Base-by-base conservation (phyloP, 1,140 invertebrate species). In the Drosophila kanapiae region DNA sequence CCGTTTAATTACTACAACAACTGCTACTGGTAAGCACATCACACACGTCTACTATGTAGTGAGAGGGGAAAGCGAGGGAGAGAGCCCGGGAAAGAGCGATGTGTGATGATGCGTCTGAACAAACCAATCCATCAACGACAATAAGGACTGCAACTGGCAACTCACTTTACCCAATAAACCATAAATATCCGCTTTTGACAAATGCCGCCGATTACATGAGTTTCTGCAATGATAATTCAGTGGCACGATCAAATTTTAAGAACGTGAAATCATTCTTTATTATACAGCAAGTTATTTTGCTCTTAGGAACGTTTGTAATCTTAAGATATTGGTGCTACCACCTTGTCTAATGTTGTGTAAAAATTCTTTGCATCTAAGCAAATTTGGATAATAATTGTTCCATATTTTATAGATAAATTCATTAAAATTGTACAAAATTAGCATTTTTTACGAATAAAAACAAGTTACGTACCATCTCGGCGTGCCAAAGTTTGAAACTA, bases 1-100 rank as follows among this genome's bases (percentile, higher is more conserved):
- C 91, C 91, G 80, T 92, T 92, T 91, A 92, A 92, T 92, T 92
- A 92, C 91, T 92, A 92, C 91, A 82, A 92, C 88, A 92, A 80
- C 84, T 91, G 75, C 88, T 91, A 91, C 82, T 91, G 88, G 88
- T 91, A 88, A 60, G 62, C 61, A 61, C 33, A 67, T 33, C 61
- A 72, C 57, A 72, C 57, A 72, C 57, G 65, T 40, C 75, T 40
- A 40, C 56, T 45, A 27, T 38, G 47, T 29, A 69, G 16, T 37
- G 51, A 37, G 51, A 54, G 33, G 53, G 53, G 18, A 61, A 13
- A 64, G 11, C 16, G 11, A 51, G 33, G 18, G 38, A 67, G 33
- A 67, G 23, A 57, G 42, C 67, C 48, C 38, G 42, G 48, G 33
- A 33, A 47, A 49, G 62, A 40, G 65, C 56, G 16, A 54, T 60